phyloP scores from a whole-genome alignment of 23 tunicate genomes.

The Trididemnum clinides region DNA sequence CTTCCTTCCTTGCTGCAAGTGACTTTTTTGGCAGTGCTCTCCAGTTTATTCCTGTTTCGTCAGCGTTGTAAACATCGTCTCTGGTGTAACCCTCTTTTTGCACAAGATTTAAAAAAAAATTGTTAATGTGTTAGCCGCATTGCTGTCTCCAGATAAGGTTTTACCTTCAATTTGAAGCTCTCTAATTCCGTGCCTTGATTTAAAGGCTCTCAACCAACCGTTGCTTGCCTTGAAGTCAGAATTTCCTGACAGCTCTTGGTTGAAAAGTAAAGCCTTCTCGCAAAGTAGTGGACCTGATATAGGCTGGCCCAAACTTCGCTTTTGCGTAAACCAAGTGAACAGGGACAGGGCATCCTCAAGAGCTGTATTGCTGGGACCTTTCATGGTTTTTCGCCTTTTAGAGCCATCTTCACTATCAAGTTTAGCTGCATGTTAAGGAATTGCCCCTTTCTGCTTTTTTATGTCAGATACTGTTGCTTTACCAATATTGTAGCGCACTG shows the following conservation, averaged over 20 bases:
- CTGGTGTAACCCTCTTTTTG: conserved; percentile 30
- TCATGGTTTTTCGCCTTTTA: conserved; percentile 33
- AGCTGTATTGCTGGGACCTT: conserved; percentile 35
- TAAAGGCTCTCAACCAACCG: conserved; percentile 25
- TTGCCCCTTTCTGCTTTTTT: conserved; percentile 35
- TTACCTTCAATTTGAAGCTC: conserved; percentile 30
- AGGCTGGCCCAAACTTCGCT: conserved; percentile 38
- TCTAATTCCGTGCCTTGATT: conserved; percentile 23
- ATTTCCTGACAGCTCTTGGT: conserved; percentile 36
- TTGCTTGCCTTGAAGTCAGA: conserved; percentile 34
- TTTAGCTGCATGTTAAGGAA: conserved; percentile 32
- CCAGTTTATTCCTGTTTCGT: conserved; percentile 30
- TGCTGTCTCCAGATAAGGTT: conserved; percentile 33
- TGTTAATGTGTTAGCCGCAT: conserved; percentile 28
- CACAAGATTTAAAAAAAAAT: conserved; percentile 6
- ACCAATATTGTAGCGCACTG: conserved; percentile 28
- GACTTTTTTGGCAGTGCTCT: conserved; percentile 28
- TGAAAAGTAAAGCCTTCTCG: conserved; percentile 32
- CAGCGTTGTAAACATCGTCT: conserved; percentile 31
- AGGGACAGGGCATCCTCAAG: conserved; percentile 37
- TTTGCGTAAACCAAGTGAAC: conserved; percentile 36
- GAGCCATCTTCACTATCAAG: conserved; percentile 36
- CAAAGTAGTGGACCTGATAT: conserved; percentile 35
- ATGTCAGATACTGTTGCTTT: conserved; percentile 32
- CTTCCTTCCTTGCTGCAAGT: conserved; percentile 35